Conservation (phyloP, 2,888 invertebrate species). For the Mimachlamys varia region DNA sequence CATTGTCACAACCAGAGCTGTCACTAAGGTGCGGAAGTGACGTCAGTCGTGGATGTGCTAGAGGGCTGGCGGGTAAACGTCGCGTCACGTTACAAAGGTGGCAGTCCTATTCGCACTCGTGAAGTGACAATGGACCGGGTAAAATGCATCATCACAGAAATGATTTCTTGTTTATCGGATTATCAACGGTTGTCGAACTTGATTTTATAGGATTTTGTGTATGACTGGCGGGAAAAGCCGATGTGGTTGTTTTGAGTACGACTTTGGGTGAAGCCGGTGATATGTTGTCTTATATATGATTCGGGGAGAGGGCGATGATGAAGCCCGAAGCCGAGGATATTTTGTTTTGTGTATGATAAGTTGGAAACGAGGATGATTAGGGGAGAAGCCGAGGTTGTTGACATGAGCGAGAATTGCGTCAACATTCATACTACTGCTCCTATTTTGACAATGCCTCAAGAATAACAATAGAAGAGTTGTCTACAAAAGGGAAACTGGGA, state of each 20-base stretch:
- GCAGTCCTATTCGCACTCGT: background rate
- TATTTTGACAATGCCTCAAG: background rate
- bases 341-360: too few species aligned
- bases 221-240: background rate
- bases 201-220: background rate
- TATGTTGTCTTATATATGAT: too few species aligned
- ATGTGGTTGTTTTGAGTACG: background rate
- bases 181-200: background rate
- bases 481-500: background rate
- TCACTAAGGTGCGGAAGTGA: background rate
- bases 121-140: background rate
- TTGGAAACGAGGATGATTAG: too few species aligned
- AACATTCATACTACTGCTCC: background rate
- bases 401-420: background rate
- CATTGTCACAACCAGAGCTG: background rate
- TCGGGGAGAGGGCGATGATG: too few species aligned
- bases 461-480: background rate
- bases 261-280: too few species aligned
- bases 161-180: background rate
- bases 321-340: too few species aligned
- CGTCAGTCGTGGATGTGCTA: background rate
- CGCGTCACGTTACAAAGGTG: background rate
- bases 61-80: background rate
- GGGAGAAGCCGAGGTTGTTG: background rate
- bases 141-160: background rate